A percentile compares a stretch with the other conserved stretches of the same genome.
These are phyloP conservation scores for Siphonodentalium dalli DNA, from an alignment of 2,888 invertebrate species.

Conservation along the genomic window DNA sequence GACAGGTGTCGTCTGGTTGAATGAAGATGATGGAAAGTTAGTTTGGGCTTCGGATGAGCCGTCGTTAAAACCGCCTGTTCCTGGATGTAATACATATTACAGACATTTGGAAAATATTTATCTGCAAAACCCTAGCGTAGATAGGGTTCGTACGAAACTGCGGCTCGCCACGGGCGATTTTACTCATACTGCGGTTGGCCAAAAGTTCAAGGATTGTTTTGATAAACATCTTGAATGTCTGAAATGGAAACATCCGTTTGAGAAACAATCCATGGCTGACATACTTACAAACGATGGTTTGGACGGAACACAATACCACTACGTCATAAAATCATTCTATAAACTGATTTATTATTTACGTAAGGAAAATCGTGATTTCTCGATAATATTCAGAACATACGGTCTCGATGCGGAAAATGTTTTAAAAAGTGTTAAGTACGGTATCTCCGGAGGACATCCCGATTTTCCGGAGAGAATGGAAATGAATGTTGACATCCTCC, in stretches of 20 bases:
- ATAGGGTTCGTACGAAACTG: conserved; percentile 55
- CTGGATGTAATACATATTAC: conserved; percentile 55
- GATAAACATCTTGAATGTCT: conserved; percentile 48
- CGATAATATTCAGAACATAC: conserved; percentile 60
- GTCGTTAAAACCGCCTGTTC: conserved; percentile 46
- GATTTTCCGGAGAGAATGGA: conserved; percentile 40
- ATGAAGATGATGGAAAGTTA: conserved; percentile 46
- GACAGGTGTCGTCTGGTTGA: conserved; percentile 63
- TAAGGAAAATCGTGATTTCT: conserved; percentile 49
- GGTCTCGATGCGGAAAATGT: conserved; percentile 61
- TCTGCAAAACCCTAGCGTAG: conserved; percentile 47
- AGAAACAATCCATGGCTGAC: conserved; percentile 26
- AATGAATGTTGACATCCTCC: conserved; percentile 38
- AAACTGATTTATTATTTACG: conserved; percentile 49
- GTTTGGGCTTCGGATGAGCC: conserved; percentile 53
- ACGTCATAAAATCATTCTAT: conserved; percentile 61
- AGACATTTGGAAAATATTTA: conserved; percentile 57
- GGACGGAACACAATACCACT: conserved; percentile 58
- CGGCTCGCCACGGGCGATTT: conserved; percentile 60
- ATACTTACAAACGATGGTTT: conserved; percentile 46
- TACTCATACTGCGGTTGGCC: conserved; percentile 49
- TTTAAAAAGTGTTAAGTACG: conserved; percentile 43
- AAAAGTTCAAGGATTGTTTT: conserved; percentile 49
- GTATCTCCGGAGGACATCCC: conserved; percentile 55
- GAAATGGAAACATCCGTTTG: conserved; percentile 42